phyloP scores from a whole-genome alignment of 2,113 vertebrate genomes.

The Artemisiospiza belli region DNA sequence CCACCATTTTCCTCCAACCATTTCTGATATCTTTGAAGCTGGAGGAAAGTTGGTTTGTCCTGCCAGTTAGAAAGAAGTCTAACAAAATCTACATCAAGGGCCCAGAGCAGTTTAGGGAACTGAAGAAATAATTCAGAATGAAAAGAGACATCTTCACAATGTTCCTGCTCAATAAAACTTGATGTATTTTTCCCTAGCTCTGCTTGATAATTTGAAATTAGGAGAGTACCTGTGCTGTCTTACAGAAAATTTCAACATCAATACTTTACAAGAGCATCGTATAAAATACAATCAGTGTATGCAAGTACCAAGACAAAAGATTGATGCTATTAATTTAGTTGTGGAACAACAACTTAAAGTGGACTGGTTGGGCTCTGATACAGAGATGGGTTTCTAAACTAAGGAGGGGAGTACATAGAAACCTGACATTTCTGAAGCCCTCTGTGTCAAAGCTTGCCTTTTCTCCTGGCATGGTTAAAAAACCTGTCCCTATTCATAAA shows the following conservation, averaged over 20 bases:
- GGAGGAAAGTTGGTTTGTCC: background rate
- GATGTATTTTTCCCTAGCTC: background rate
- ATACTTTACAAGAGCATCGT: background rate
- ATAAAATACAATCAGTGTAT: background rate
- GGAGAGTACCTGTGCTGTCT: background rate
- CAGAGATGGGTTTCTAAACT: background rate
- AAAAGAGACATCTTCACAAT: background rate
- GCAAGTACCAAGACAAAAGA: background rate
- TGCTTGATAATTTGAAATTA: slow-evolving; percentile 21
- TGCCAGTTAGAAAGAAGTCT: background rate
- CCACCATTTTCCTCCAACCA: background rate
- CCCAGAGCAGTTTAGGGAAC: background rate
- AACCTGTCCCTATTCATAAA: background rate
- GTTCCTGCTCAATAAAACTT: background rate
- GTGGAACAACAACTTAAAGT: background rate
- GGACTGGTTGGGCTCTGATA: background rate
- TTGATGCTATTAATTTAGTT: background rate
- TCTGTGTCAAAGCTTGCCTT: background rate
- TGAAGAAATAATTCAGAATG: background rate
- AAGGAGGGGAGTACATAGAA: fast-evolving
- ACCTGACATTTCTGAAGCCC: background rate
- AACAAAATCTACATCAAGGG: background rate
- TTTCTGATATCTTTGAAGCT: background rate
- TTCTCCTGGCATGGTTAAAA: background rate
- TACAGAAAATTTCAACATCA: background rate